These are phyloP conservation scores for Phylloscopus trochiloides DNA, from an alignment of 2,113 vertebrate species.

Conservation along the genomic window DNA sequence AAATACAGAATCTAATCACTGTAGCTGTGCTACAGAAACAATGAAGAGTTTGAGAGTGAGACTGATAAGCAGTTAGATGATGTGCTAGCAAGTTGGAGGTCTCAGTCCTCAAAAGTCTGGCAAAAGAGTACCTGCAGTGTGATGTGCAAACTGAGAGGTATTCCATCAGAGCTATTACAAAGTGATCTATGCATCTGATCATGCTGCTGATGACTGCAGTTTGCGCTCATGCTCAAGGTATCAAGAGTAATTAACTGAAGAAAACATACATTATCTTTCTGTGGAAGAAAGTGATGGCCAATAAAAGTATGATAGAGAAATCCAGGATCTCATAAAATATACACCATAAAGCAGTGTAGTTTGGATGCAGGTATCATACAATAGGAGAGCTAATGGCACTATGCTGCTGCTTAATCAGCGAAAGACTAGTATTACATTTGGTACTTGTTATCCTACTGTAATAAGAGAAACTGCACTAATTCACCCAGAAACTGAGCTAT, in stretches of 20 bases:
- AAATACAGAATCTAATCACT: not conserved
- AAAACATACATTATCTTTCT: not conserved
- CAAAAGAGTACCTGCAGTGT: not conserved
- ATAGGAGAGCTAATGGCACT: not conserved
- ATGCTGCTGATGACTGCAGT: not conserved
- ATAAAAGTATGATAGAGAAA: not conserved
- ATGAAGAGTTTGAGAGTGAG: not conserved
- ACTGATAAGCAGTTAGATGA: not conserved
- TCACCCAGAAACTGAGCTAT: not conserved
- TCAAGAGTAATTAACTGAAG: not conserved
- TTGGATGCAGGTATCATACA: not conserved
- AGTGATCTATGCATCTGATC: not conserved
- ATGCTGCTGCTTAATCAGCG: not conserved
- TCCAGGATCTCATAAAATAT: not conserved
- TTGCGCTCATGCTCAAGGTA: not conserved
- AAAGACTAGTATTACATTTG: not conserved
- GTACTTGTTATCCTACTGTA: not conserved
- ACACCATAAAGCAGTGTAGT: not conserved
- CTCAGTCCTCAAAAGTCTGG: not conserved
- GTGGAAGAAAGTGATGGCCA: not conserved
- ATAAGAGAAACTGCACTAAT: not conserved
- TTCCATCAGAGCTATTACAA: not conserved
- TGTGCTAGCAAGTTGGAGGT: not conserved
- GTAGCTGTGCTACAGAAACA: not conserved
- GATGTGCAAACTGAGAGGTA: not conserved